Conservation (phyloP, 2,797 vertebrate genomes). For the Graptemys geographica region DNA sequence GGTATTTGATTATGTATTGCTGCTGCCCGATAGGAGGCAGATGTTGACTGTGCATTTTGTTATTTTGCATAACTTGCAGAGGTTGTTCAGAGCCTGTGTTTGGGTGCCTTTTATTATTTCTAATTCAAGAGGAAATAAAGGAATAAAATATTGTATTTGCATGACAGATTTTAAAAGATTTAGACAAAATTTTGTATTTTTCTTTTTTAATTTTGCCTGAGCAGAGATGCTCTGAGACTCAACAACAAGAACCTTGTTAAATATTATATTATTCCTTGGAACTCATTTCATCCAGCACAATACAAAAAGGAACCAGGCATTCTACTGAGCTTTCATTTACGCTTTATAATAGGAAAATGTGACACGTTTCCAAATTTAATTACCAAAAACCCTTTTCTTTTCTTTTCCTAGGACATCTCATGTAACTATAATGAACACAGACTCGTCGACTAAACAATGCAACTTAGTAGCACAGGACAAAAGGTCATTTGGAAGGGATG, state of each 20-base stretch:
- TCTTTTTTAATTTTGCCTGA: neutral
- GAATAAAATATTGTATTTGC: neutral
- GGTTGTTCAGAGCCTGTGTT: neutral
- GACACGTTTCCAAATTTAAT: conserved; percentile 80
- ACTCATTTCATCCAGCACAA: conserved; percentile 56
- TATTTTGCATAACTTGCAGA: neutral
- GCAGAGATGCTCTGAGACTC: neutral
- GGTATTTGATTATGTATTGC: neutral
- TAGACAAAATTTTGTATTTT: neutral
- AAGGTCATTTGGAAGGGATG: conserved; percentile 88
- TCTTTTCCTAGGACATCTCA: conserved; percentile 75
- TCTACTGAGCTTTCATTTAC: conserved; percentile 67
- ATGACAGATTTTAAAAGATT: neutral
- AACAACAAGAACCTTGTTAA: neutral
- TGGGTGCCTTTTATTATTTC: neutral
- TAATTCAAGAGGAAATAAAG: neutral
- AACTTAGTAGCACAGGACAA: conserved; percentile 79
- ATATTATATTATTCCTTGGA: conserved; percentile 46
- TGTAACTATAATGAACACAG: conserved; percentile 69
- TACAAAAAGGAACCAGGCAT: conserved; percentile 38
- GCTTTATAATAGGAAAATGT: conserved; percentile 78
- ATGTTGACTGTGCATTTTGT: neutral
- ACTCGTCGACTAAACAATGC: conserved; percentile 80
- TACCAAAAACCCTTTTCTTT: conserved; percentile 68
- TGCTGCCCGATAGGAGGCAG: neutral